These are phyloP conservation scores for Muscicapa adusta DNA, from an alignment of 2,113 vertebrate species.

Conservation along the genomic window DNA sequence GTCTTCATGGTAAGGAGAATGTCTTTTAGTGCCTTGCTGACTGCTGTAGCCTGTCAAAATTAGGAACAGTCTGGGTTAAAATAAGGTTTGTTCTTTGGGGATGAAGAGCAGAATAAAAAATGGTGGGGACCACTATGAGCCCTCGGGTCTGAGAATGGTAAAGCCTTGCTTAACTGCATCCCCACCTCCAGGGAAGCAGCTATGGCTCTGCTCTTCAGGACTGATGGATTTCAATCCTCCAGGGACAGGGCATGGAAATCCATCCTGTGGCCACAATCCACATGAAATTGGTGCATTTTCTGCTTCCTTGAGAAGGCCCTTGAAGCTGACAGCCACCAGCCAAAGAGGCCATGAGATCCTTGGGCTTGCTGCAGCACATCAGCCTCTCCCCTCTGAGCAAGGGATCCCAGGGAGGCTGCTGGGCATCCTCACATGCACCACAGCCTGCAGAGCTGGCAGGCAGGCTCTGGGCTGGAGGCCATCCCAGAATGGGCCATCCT, in stretches of 20 bases:
- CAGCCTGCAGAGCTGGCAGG: neutral
- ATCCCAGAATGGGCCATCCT: neutral
- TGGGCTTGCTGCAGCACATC: rapidly evolving
- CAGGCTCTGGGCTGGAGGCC: neutral
- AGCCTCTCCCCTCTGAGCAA: rapidly evolving
- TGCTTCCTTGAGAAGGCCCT: neutral
- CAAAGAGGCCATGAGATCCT: neutral
- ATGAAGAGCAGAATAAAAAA: neutral
- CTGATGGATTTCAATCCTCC: neutral
- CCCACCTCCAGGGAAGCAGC: neutral
- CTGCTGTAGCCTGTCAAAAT: neutral
- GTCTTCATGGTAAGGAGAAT: rapidly evolving
- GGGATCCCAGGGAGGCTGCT: rapidly evolving
- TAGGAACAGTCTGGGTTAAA: neutral
- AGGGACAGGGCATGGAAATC: neutral
- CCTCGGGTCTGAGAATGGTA: neutral
- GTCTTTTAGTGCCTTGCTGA: neutral
- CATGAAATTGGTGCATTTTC: neutral
- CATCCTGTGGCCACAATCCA: neutral
- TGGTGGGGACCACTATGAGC: neutral
- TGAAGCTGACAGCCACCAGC: neutral
- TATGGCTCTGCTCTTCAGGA: neutral
- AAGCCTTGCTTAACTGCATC: neutral
- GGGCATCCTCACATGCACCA: rapidly evolving
- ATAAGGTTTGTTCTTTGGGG: neutral